phyloP scores from a whole-genome alignment of 2,113 vertebrate species.

The Platycercus adscitus region DNA sequence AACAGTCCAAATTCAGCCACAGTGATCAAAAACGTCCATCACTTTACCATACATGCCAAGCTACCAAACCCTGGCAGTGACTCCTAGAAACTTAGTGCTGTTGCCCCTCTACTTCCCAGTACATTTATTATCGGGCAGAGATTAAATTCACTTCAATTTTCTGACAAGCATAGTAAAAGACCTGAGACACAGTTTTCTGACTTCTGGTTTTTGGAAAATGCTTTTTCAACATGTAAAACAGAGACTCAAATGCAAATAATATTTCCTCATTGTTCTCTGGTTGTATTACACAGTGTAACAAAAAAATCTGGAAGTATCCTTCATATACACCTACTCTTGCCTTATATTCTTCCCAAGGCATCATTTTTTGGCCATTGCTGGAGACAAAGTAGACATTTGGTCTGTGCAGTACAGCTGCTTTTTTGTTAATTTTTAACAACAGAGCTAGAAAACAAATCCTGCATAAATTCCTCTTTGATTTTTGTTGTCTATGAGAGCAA shows the following conservation, averaged over 20 bases:
- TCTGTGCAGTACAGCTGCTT: conserved; percentile 20
- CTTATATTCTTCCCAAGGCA: not conserved
- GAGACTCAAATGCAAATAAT: not conserved
- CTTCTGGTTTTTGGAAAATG: not conserved
- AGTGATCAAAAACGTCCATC: not conserved
- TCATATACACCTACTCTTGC: not conserved
- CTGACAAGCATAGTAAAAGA: not conserved
- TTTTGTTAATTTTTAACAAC: conserved; percentile 39
- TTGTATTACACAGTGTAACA: not conserved
- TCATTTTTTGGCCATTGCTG: not conserved
- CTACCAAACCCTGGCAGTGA: not conserved
- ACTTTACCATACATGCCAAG: not conserved
- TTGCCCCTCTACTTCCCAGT: not conserved
- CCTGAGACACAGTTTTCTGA: not conserved
- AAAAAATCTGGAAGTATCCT: not conserved
- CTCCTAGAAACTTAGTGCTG: not conserved
- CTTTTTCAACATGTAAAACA: not conserved
- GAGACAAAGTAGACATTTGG: not conserved
- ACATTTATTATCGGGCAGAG: not conserved
- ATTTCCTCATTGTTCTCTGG: not conserved
- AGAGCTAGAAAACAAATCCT: conserved; percentile 3
- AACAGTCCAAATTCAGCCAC: not conserved
- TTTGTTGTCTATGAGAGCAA: conserved; percentile 30
- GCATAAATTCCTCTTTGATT: conserved; percentile 7
- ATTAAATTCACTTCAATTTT: not conserved